phyloP scores from a whole-genome alignment of 2,797 vertebrate genomes.

The Chiloscyllium punctatum region DNA sequence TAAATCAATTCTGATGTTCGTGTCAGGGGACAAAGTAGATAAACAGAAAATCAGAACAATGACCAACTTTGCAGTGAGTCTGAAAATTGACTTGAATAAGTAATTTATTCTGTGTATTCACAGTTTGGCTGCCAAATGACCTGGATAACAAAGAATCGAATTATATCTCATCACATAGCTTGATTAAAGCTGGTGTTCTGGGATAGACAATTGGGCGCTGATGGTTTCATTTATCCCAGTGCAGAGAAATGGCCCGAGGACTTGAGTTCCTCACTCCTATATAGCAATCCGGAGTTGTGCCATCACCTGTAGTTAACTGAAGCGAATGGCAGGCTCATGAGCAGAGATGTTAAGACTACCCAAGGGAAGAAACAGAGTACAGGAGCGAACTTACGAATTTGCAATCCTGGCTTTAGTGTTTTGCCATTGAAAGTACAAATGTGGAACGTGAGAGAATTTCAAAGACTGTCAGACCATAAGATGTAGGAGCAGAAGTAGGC shows the following conservation, averaged over 20 bases:
- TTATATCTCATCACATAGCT: background rate
- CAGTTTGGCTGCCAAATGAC: background rate
- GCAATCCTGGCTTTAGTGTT: background rate
- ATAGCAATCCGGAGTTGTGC: background rate
- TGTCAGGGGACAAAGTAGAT: conserved; percentile 21
- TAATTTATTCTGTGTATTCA: conserved; percentile 16
- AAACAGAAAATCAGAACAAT: conserved; percentile 27
- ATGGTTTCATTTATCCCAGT: background rate
- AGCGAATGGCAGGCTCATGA: background rate
- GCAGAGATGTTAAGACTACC: background rate
- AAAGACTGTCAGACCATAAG: no score
- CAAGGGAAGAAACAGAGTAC: background rate
- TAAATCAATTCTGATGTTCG: conserved; percentile 23
- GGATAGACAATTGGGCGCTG: background rate
- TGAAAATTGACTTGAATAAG: conserved; percentile 29
- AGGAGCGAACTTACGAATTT: background rate
- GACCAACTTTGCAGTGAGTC: background rate
- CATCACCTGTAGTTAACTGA: background rate
- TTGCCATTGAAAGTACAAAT: background rate
- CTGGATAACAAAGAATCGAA: conserved; percentile 10
- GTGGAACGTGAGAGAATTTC: background rate
- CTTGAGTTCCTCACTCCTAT: background rate
- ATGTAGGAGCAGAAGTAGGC: no score
- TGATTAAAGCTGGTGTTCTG: background rate
- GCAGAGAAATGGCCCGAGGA: background rate